Evolutionary conservation across 2,888 invertebrate genomes (phyloP), one percentile per base, ranked within the genome.

Genomic region (Polydrusus tereticollis): DNA sequence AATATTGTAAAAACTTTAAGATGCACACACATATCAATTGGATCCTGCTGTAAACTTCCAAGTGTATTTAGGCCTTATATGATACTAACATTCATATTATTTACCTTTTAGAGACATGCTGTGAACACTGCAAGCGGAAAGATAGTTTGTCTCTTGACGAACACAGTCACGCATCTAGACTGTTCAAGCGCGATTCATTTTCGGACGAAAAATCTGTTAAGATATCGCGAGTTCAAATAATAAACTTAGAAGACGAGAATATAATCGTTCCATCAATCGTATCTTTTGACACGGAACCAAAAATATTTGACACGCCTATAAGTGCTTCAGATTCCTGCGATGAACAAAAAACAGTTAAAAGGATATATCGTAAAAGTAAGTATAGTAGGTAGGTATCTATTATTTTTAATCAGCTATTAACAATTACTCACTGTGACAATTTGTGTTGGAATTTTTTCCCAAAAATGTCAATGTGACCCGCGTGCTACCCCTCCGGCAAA

Each of bases 181-280:
- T 29, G 18, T 14, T 29, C 8, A 55, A 55, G 18, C 29, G n/a
- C 10, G 52, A 63, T 16, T 58, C 41, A 10, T 12, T 23, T 20
- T 58, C 58, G 1, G 66, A 66, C 38, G 66, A 71, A 29, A 33
- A 50, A 26, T 72, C 72, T 18, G 76, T 79, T 10, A 79, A 76
- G 67, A 69, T 80, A 38, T 78, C 81, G 8, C 78, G 78, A 20
- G 75, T 80, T n/a, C 78, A 81, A 74, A 71, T 82, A n/a, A 75
- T 79, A 36, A 75, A 77, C 16, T 67, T 76, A 23, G 73, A 77
- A 23, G 73, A 77, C 50, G 59, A 75, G 1, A 33, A 65, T 4
- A 60, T 36, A 16, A 23, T 47, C 0, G 18, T 20, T n/a, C 50
- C 55, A 29, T 69, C 69, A 21, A 16, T 62, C 3, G 67, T 70